Conservation (phyloP, 2,888 invertebrate genomes). For the Philereme transversata region DNA sequence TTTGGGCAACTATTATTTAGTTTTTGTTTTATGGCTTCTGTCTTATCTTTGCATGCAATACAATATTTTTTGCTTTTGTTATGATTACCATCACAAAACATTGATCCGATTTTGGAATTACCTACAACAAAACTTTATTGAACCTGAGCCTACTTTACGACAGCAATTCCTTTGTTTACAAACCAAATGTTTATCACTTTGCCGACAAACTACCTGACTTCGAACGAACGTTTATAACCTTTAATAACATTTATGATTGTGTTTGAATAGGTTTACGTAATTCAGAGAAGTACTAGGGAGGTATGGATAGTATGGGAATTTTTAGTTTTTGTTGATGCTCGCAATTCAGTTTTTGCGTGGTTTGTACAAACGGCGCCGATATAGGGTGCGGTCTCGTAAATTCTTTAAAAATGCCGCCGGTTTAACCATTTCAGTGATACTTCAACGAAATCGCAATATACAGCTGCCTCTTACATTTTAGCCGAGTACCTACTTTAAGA, state of each 20-base stretch:
- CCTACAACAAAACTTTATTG: slow-evolving; percentile 14
- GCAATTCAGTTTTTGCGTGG: slow-evolving; percentile 66
- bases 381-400: slow-evolving; percentile 9
- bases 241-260: slow-evolving; percentile 58
- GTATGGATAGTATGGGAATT: slow-evolving; percentile 40
- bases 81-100: neutral
- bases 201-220: slow-evolving; percentile 37
- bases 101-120: slow-evolving; percentile 5
- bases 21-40: neutral
- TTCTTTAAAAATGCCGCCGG: neutral
- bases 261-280: slow-evolving; percentile 54
- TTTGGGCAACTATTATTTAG: neutral
- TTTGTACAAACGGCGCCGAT: slow-evolving; percentile 36
- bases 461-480: no score
- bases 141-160: slow-evolving; percentile 25
- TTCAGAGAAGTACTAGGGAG: slow-evolving; percentile 52
- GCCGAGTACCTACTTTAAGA: no score
- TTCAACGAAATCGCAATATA: no score
- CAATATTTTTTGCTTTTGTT: neutral
- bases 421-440: no score
- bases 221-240: slow-evolving; percentile 45
- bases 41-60: neutral
- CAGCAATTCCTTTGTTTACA: slow-evolving; percentile 26
- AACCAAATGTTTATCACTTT: slow-evolving; percentile 28
- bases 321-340: slow-evolving; percentile 64